Conservation (phyloP, 1,140 invertebrate genomes). For the Caenorhabditis brenneri region DNA sequence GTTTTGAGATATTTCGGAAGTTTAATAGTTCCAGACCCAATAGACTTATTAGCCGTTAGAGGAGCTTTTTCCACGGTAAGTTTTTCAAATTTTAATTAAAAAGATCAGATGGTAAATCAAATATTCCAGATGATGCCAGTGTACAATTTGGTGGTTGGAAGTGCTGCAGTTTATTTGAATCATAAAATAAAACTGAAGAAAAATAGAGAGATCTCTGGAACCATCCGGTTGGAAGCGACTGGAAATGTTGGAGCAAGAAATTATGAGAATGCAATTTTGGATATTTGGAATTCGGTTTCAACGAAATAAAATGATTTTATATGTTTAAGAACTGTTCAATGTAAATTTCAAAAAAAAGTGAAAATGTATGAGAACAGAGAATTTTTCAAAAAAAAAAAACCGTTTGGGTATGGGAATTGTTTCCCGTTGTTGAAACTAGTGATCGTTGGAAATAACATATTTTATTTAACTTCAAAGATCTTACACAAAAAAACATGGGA, state of each 20-base stretch:
- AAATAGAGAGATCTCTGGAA: not conserved
- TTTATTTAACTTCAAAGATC: no score
- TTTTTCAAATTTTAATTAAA: not conserved
- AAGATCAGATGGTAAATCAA: not conserved
- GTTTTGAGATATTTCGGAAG: slow-evolving; percentile 1
- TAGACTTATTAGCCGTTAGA: not conserved
- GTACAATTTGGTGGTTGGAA: not conserved
- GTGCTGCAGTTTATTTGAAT: not conserved
- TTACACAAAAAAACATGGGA: no score
- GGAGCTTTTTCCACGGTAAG: not conserved
- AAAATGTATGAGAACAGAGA: no score
- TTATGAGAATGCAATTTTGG: not conserved
- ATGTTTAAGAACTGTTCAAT: no score
- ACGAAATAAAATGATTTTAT: no score
- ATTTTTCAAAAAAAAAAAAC: no score
- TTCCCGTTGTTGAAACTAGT: no score
- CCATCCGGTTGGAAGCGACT: not conserved
- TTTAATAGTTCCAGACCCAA: not conserved
- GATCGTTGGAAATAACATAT: no score
- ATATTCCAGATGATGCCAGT: not conserved
- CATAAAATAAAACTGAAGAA: not conserved
- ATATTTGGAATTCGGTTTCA: not conserved
- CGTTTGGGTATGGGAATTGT: no score
- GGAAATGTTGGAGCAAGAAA: not conserved
- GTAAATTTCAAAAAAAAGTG: no score